Conservation (phyloP, 2,113 vertebrate genomes). For the Catharus bicknelli region DNA sequence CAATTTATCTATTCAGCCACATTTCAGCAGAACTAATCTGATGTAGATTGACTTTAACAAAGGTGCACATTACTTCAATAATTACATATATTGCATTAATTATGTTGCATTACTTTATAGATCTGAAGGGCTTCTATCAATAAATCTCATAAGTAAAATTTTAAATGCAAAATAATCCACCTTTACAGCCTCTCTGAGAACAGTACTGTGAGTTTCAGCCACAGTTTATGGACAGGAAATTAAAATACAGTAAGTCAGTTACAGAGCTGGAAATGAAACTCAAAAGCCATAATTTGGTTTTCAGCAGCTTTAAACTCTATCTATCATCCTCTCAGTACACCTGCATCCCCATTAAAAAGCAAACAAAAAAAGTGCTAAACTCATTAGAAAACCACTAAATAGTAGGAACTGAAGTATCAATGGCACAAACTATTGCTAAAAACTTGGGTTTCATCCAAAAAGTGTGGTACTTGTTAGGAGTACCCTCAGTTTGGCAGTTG, state of each 20-base stretch:
- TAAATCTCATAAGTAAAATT: slow-evolving; percentile 10
- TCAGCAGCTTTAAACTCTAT: not conserved
- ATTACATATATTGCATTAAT: not conserved
- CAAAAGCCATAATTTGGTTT: slow-evolving; percentile 21
- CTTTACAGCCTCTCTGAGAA: not conserved
- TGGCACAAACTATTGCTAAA: not conserved
- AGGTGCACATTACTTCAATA: not conserved
- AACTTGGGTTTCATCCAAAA: not conserved
- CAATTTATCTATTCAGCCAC: not conserved
- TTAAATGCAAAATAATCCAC: slow-evolving; percentile 14
- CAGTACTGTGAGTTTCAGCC: not conserved
- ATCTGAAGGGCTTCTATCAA: not conserved
- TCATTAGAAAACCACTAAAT: not conserved
- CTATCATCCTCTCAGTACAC: not conserved
- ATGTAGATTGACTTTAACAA: not conserved
- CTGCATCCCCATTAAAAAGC: not conserved
- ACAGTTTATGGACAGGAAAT: slow-evolving; percentile 47
- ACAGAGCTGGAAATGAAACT: slow-evolving; percentile 12
- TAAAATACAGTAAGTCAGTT: slow-evolving; percentile 40
- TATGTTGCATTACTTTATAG: not conserved
- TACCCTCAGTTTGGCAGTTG: not conserved
- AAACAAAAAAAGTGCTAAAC: not conserved
- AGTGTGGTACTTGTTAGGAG: not conserved
- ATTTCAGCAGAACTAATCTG: not conserved
- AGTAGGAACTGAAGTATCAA: not conserved